Evolutionary conservation across 2,888 invertebrate genomes (phyloP).

Genomic region (Agrotis segetum): DNA sequence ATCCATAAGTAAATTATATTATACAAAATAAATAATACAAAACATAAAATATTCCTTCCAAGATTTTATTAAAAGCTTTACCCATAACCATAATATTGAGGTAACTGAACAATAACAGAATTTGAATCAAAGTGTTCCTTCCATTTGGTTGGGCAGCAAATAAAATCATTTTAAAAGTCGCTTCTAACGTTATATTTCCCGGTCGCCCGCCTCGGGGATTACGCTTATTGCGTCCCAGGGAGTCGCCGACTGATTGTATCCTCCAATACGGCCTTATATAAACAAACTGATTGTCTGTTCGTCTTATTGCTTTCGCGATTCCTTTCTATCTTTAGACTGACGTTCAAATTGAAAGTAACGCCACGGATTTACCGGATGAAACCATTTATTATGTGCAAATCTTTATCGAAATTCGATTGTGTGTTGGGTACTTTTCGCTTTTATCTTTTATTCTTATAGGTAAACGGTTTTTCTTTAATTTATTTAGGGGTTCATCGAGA

Average conservation of each 20-base stretch:
- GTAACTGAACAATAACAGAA: slow-evolving; percentile 15
- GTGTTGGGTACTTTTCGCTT: slow-evolving; percentile 38
- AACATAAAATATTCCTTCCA: background rate
- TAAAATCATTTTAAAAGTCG: slow-evolving; percentile 60
- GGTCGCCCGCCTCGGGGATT: slow-evolving; percentile 76
- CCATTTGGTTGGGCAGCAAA: slow-evolving; percentile 33
- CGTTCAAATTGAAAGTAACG: slow-evolving; percentile 68
- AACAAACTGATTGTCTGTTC: slow-evolving; percentile 86
- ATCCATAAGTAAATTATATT: background rate
- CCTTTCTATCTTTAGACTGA: slow-evolving; percentile 68
- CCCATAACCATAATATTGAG: background rate
- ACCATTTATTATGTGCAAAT: slow-evolving; percentile 65
- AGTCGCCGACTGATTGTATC: slow-evolving; percentile 82
- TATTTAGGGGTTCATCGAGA: background rate
- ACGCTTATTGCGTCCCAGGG: slow-evolving; percentile 87
- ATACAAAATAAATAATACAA: background rate
- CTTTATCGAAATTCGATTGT: slow-evolving; percentile 65
- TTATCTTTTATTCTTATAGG: background rate
- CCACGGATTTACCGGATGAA: slow-evolving; percentile 65
- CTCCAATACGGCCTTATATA: slow-evolving; percentile 81
- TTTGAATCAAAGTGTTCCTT: slow-evolving; percentile 25
- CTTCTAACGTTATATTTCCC: slow-evolving; percentile 70
- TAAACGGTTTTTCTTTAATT: background rate
- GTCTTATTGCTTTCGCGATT: slow-evolving; percentile 77
- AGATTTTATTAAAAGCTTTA: background rate